Conservation (phyloP, 2,888 invertebrate genomes). For the Drosophila tripunctata region DNA sequence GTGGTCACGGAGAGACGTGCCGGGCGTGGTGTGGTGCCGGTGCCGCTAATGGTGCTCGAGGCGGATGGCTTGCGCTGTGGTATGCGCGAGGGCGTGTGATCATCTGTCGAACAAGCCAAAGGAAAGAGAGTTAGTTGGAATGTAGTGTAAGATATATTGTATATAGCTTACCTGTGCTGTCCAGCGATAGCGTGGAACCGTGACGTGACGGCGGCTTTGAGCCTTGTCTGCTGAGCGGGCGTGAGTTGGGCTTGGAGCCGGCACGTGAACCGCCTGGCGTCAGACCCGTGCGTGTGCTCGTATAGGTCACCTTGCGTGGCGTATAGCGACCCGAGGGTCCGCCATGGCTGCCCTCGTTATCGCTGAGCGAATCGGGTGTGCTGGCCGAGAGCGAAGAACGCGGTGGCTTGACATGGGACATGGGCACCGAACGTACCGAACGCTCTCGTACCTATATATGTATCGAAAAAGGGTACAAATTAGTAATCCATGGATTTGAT, state of each 20-base stretch:
- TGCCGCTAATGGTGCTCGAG: conserved; percentile 86
- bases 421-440: conserved; percentile 95
- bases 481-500: conserved; percentile 4
- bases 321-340: conserved; percentile 87
- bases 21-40: conserved; percentile 65
- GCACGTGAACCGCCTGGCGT: conserved; percentile 91
- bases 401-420: conserved; percentile 92
- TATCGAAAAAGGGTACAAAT: not conserved
- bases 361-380: conserved; percentile 94
- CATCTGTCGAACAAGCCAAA: conserved; percentile 75
- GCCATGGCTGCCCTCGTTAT: conserved; percentile 92
- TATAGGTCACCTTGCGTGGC: conserved; percentile 88
- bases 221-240: conserved; percentile 93
- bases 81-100: conserved; percentile 90
- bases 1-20: conserved; percentile 48
- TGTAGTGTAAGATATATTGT: no score
- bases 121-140: no score
- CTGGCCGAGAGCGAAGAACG: conserved; percentile 93
- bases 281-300: conserved; percentile 87
- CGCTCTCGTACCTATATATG: conserved; percentile 93
- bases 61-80: conserved; percentile 89
- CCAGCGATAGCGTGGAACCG: conserved; percentile 95
- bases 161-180: conserved; percentile 89
- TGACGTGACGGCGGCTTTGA: conserved; percentile 97
- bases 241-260: conserved; percentile 92